Percentiles rank a stretch among this genome's conserved stretches.
Evolutionary conservation across 2,888 invertebrate species (phyloP).

Genomic region (Lottia gigantea): DNA sequence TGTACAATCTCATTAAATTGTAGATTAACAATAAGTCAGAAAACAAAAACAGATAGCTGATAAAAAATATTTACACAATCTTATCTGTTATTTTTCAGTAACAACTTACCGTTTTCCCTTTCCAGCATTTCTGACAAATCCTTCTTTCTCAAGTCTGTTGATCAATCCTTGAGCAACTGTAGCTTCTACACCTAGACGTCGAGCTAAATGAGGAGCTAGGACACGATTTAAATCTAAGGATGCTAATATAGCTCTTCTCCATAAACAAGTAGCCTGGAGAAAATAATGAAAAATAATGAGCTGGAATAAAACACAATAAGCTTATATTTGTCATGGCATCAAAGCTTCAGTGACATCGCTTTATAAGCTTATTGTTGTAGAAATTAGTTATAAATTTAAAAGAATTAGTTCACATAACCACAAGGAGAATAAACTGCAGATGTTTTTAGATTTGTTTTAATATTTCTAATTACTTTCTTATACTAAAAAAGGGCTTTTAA

Average conservation of each 20-base stretch:
- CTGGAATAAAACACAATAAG: no score
- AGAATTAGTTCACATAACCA: no score
- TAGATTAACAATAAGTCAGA: background rate
- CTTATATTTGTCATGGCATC: no score
- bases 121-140: constrained; percentile 45
- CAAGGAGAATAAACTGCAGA: no score
- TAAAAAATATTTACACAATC: no score
- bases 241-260: constrained; percentile 58
- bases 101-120: constrained; percentile 50
- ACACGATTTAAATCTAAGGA: constrained; percentile 52
- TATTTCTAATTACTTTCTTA: no score
- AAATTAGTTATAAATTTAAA: no score
- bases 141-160: constrained; percentile 61
- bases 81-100: background rate
- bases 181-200: constrained; percentile 58
- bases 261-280: constrained; percentile 59
- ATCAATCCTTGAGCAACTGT: constrained; percentile 61
- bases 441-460: no score
- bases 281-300: no score
- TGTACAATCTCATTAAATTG: background rate
- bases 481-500: no score
- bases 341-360: no score
- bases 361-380: no score
- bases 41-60: background rate
- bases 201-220: constrained; percentile 52